Conservation (phyloP, 2,888 invertebrate genomes). For the Plutella xylostella region DNA sequence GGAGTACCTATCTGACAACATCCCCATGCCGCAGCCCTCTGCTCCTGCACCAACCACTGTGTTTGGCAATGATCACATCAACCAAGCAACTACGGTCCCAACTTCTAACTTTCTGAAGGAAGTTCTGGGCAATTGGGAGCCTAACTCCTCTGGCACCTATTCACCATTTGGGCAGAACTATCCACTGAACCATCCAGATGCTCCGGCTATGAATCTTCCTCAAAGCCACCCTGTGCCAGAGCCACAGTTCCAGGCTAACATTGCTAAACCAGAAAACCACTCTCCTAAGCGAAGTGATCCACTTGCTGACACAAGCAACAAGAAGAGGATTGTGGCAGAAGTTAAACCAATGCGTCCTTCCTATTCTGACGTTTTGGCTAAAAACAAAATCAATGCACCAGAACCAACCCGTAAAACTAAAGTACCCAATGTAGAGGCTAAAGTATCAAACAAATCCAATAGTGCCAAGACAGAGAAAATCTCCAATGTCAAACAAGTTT, state of each 20-base stretch:
- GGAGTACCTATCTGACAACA: constrained; percentile 38
- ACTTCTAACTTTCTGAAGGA: constrained; percentile 75
- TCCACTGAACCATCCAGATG: constrained; percentile 61
- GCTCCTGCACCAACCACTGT: constrained; percentile 29
- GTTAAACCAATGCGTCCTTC: constrained; percentile 89
- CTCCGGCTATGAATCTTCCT: constrained; percentile 41
- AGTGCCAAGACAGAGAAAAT: constrained; percentile 50
- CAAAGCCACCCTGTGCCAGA: constrained; percentile 38
- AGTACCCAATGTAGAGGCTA: constrained; percentile 47
- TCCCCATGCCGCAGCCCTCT: constrained; percentile 28
- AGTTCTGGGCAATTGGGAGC: constrained; percentile 78
- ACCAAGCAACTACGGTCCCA: constrained; percentile 31
- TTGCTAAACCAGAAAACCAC: constrained; percentile 35
- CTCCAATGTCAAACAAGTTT: constrained; percentile 30
- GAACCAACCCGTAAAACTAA: constrained; percentile 60
- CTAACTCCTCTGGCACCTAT: constrained; percentile 79
- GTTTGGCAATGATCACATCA: constrained; percentile 35
- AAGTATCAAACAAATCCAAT: constrained; percentile 41
- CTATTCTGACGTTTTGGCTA: constrained; percentile 86
- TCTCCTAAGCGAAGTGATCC: constrained; percentile 59
- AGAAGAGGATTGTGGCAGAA: constrained; percentile 84
- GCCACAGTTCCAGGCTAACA: constrained; percentile 26
- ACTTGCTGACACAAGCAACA: constrained; percentile 65
- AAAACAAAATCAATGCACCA: constrained; percentile 65
- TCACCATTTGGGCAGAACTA: constrained; percentile 78